Base-by-base conservation (phyloP, 2,797 vertebrate genomes). In the Limosa lapponica region DNA sequence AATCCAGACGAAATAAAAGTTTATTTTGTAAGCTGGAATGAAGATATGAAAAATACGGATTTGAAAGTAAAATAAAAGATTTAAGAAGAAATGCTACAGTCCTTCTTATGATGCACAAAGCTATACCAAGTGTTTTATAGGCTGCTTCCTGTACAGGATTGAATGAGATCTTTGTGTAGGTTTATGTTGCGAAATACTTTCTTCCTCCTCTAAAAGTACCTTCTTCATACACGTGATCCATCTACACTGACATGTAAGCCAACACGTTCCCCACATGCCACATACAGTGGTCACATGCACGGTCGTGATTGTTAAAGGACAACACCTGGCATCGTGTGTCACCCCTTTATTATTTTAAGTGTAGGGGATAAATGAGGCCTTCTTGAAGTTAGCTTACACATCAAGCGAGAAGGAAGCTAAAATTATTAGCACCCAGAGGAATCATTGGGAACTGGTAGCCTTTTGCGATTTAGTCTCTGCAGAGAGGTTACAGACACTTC, bases 171-270 rank as follows among this genome's bases (percentile, higher is more conserved):
- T 62, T 77, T 82, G 79, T 11, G 55, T 85, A 80, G 88, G 89
- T 78, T 97, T 96, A 13, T 91, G 74, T 74, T 94, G 86, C 34
- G 3, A 90, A 94, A 95, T 90, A 95, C 89, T 94, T 92, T 95
- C 81, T 93, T 92, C 82, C 86, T 95, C 34, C 87, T 92, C 73
- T 93, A 25, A 43, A 96, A 94, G 79, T 92, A 72, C 65, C 80
- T 93, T 93, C 86, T 89, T 84, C 70, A 37, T 74, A 70, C 95
- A 94, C 52, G 82, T 95, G 91, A 93, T 88, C 62, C 84, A 57
- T 95, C 88, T 75, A 37, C 48, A 16, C 51, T 46, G 81, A 54
- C 82, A 90, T 73, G 65, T 66, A 30, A 88, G 88, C 61, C 82
- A 87, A 59, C 81, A 69, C 10, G 6, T 94, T 96, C 90, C 65